Conservation (phyloP, 2,888 invertebrate species). For the Scaptomyza flava region DNA sequence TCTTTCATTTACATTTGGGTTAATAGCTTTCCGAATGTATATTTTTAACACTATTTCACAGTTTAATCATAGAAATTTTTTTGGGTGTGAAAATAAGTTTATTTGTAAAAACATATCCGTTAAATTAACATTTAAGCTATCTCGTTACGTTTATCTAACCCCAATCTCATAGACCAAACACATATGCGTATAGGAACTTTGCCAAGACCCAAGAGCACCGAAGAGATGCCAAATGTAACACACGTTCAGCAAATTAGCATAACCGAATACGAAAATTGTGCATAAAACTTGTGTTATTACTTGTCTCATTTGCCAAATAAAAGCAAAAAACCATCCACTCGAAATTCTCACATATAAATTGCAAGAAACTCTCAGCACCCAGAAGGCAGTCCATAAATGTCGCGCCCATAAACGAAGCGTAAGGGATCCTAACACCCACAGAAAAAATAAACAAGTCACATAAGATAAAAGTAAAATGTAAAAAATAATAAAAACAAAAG, state of each 20-base stretch:
- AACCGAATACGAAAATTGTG: conserved; percentile 46
- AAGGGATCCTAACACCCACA: conserved; percentile 21
- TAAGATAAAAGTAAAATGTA: conserved; percentile 22
- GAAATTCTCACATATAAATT: conserved; percentile 68
- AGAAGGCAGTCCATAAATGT: conserved; percentile 33
- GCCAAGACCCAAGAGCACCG: conserved; percentile 13
- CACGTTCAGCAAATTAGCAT: conserved; percentile 61
- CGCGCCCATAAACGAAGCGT: conserved; percentile 38
- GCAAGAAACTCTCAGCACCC: conserved; percentile 42
- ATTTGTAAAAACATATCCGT: background rate
- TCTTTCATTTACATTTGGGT: background rate
- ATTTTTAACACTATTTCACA: conserved; percentile 37
- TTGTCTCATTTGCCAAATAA: conserved; percentile 40
- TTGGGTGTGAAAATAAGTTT: conserved; percentile 42
- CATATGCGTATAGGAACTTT: conserved; percentile 19
- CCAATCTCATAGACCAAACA: conserved; percentile 14
- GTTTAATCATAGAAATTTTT: conserved; percentile 24
- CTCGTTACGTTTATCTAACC: conserved; percentile 44
- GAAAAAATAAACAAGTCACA: conserved; percentile 29
- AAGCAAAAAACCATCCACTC: conserved; percentile 21
- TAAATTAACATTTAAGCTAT: conserved; percentile 23
- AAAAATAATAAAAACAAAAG: conserved; percentile 40
- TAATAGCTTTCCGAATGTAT: conserved; percentile 5
- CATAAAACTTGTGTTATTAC: conserved; percentile 66
- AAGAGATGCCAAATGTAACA: conserved; percentile 57